Evolutionary conservation across 2,888 invertebrate species (phyloP).

Genomic region (Cataglyphis livida): DNA sequence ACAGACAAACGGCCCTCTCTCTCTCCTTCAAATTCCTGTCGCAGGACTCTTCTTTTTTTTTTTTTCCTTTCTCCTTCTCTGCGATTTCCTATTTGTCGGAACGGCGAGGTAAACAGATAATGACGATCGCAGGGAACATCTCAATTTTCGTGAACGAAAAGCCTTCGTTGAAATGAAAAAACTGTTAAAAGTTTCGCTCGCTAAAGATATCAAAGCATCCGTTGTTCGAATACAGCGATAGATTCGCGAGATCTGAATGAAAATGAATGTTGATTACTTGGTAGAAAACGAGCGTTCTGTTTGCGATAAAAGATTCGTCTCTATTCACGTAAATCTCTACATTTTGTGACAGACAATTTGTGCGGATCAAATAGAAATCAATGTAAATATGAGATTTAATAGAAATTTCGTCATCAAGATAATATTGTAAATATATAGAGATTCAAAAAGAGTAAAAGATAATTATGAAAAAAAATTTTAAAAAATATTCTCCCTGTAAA

Average conservation of each 20-base stretch:
- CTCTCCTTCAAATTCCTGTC: conserved; percentile 61
- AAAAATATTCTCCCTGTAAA: not conserved
- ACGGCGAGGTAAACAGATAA: conserved; percentile 38
- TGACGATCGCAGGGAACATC: conserved; percentile 37
- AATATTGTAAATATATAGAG: not conserved
- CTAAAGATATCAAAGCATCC: not conserved
- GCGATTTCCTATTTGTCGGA: conserved; percentile 5
- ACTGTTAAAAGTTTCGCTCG: conserved; percentile 17
- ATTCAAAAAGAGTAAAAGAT: not conserved
- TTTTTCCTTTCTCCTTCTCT: conserved; percentile 53
- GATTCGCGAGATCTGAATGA: not conserved
- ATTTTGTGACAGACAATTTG: not conserved
- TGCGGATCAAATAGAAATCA: not conserved
- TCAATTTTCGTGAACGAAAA: conserved; percentile 4
- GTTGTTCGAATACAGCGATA: not conserved
- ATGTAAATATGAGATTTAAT: conserved; percentile 9
- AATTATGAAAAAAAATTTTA: not conserved
- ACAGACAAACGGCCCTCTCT: conserved; percentile 80
- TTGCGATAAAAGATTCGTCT: not conserved
- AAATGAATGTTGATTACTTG: not conserved
- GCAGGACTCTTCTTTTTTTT: conserved; percentile 38
- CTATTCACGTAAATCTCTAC: not conserved
- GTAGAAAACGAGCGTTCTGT: not conserved
- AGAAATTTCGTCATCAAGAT: not conserved
- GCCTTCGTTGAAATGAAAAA: conserved; percentile 24